Evolutionary conservation across 1,140 invertebrate genomes (phyloP), one percentile per base, ranked within the genome.

Genomic region (Pogonomyrmex barbatus): DNA sequence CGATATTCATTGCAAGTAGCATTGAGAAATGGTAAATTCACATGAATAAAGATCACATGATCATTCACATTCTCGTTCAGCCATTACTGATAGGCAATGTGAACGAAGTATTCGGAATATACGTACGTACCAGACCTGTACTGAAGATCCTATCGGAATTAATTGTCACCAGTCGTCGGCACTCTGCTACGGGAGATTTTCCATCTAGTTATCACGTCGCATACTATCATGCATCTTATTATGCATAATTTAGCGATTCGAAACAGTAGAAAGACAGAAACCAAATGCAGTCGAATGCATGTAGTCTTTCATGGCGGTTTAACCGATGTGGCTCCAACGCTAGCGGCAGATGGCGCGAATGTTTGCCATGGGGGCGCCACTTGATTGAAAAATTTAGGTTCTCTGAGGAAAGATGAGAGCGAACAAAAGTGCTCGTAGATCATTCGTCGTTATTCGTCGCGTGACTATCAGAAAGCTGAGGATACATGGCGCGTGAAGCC

Each of bases 191-290:
- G 24, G 17, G 58, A 42, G 24, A 1, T 60, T 30, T 17, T 33
- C 9, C 8, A 63, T 10, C 24, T 12, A 47, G 2, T 52, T 73
- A 58, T 14, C 42, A 17, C 2, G n/a, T 50, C 52, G 54, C 56
- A 52, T 78, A 63, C 78, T 67, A 71, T 42, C 86, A 30, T 45
- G 8, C 30, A 63, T 0, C 4, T 52, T 33, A 79, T n/a, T 14
- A 33, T 47, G 10, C 24, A 33, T 67, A 52, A 24, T 63, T 70
- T 54, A 17, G 33, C 42, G 67, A 75, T 70, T 52, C 4, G 4
- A 2, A 50, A 67, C 42, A 60, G 52, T 14, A 67, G 81, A 62
- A 67, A 88, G 54, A 68, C 24, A 70, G 47, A 85, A 33, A 30
- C 24, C 42, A 47, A 63, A 77, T 47, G 30, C n/a, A 68, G 30